Conservation (phyloP, 2,113 vertebrate species). For the Dicerorhinus sumatrensis region DNA sequence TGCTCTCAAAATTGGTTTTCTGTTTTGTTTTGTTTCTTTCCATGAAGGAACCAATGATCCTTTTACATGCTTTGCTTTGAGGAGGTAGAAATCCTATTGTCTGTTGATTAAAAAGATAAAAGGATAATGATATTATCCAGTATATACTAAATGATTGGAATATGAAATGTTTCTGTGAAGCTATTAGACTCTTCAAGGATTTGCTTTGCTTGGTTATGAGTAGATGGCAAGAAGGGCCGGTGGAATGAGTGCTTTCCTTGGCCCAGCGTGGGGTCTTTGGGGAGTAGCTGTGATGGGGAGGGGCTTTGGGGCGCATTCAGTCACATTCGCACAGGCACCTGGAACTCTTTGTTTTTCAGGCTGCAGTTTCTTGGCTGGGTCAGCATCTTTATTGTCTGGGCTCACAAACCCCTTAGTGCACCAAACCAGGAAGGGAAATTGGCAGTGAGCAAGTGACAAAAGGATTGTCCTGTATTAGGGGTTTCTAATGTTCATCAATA, state of each 20-base stretch:
- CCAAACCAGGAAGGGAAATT: neutral
- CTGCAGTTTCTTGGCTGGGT: neutral
- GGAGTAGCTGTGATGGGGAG: neutral
- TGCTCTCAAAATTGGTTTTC: neutral
- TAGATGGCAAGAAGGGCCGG: neutral
- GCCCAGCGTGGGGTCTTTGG: neutral
- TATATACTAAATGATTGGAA: neutral
- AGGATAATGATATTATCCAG: neutral
- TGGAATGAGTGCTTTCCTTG: neutral
- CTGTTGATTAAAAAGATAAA: neutral
- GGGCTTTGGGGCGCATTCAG: fast-evolving
- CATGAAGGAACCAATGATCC: neutral
- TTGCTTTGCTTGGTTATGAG: neutral
- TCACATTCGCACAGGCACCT: neutral
- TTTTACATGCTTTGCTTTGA: neutral
- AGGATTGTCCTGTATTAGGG: neutral
- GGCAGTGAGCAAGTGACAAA: neutral
- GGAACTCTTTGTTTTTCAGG: neutral
- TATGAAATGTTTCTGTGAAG: neutral
- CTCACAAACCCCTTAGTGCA: neutral
- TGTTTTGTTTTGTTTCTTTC: neutral
- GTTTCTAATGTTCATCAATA: neutral
- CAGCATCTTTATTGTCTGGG: neutral
- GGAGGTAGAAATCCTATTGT: neutral
- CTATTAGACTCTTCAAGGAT: neutral